Base-by-base conservation (phyloP, 2,113 vertebrate species). In the Calyptomena viridis region DNA sequence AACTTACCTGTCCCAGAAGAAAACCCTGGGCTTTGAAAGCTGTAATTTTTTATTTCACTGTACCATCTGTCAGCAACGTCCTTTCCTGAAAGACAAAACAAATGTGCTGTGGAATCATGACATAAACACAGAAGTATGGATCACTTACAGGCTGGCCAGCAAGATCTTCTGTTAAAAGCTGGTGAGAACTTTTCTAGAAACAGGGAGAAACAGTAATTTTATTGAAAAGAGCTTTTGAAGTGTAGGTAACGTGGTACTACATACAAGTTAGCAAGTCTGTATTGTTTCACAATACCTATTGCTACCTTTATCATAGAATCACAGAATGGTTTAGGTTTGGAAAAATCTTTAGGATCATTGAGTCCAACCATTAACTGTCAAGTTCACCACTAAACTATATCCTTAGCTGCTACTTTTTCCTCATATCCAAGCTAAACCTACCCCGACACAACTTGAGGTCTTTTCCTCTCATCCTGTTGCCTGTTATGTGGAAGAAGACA, bases 1-100 rank as follows among this genome's bases (percentile, higher is more conserved):
- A 73, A 94, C 98, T 98, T 95, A 99, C 99, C 99, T 49, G 99
- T 99, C 76, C 98, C 98, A 12, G 99, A 99, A 91, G 99, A 99
- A 97, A 99, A 99, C 64, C 99, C 99, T 27, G 99, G 99, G 42
- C 97, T 98, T 97, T 98, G 99, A 96, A 99, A 99, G 97, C 99
- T 99, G 96, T 99, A 99, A 93, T 98, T 98, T 94, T 99, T 99
- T 91, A 99, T 99, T 95, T 99, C 99, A 94, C 98, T 98, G 93
- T 99, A 99, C 99, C 99, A 99, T 90, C 99, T 98, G 46, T 99
- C 99, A 72, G 99, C 98, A 73, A 99, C 99, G 84, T 99, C 99
- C 88, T 98, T 98, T 76, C 99, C 99, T 99, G 96, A 55, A 97
- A 62, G 21, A 87, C 50, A 96, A 74, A 93, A 94, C 37, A 80